phyloP scores from a whole-genome alignment of 2,113 vertebrate species.

The Corydoras sp. region DNA sequence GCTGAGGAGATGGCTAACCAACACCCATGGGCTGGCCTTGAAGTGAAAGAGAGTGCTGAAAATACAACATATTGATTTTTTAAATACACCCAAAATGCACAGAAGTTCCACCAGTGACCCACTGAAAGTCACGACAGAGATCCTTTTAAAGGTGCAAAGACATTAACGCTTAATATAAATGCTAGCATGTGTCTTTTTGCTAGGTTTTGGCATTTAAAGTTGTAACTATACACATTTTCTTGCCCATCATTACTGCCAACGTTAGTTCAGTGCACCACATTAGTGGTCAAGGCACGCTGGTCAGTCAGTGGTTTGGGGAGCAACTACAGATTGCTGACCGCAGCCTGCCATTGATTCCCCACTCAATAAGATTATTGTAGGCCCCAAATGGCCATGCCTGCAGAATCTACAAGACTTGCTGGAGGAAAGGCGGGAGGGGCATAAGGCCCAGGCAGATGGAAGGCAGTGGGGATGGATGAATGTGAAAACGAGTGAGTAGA shows the following conservation, averaged over 20 bases:
- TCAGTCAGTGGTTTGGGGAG: slow-evolving; percentile 43
- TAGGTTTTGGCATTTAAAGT: slow-evolving; percentile 5
- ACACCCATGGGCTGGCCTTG: slow-evolving; percentile 33
- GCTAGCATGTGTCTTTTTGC: neutral
- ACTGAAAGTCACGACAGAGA: neutral
- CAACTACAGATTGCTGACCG: slow-evolving; percentile 49
- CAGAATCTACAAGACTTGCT: slow-evolving; percentile 40
- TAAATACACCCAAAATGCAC: slow-evolving; percentile 15
- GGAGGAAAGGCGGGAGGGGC: slow-evolving; percentile 20
- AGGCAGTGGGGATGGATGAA: slow-evolving; percentile 47
- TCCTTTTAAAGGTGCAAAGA: neutral
- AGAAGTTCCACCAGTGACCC: neutral
- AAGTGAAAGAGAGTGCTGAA: slow-evolving; percentile 37
- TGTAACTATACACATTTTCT: slow-evolving; percentile 4
- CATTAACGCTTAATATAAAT: neutral
- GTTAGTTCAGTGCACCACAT: slow-evolving; percentile 36
- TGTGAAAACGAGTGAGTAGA: slow-evolving; percentile 54
- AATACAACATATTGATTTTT: slow-evolving; percentile 7
- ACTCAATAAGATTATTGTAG: slow-evolving; percentile 50
- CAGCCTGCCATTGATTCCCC: slow-evolving; percentile 51
- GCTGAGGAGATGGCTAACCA: slow-evolving; percentile 39
- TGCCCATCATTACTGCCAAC: slow-evolving; percentile 13
- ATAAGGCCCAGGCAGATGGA: slow-evolving; percentile 19
- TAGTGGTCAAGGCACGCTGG: slow-evolving; percentile 40
- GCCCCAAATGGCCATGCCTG: slow-evolving; percentile 49